phyloP scores from a whole-genome alignment of 2,888 invertebrate species.

The Chalcosyrphus nemorum region DNA sequence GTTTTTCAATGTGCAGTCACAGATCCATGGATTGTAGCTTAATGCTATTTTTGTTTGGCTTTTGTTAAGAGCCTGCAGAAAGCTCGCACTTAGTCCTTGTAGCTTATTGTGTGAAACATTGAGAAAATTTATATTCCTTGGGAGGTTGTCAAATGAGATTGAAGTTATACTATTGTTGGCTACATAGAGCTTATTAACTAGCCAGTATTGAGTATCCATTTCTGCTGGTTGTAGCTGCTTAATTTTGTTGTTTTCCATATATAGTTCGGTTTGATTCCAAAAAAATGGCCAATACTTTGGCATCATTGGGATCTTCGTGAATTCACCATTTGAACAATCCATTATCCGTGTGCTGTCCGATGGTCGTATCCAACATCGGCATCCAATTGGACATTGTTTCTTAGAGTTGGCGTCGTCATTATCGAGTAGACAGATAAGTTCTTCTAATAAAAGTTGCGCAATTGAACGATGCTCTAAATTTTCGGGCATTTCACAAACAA shows the following conservation, averaged over 20 bases:
- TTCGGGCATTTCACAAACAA: constrained; percentile 82
- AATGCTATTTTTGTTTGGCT: constrained; percentile 83
- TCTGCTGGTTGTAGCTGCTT: constrained; percentile 78
- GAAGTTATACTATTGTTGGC: constrained; percentile 83
- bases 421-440: constrained; percentile 83
- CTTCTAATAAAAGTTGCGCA: constrained; percentile 80
- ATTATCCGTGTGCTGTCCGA: constrained; percentile 82
- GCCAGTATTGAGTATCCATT: constrained; percentile 82
- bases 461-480: constrained; percentile 73
- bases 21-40: constrained; percentile 87
- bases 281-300: too few species aligned
- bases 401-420: constrained; percentile 74
- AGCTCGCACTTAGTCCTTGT: constrained; percentile 81
- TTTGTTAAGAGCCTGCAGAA: constrained; percentile 81
- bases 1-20: constrained; percentile 85
- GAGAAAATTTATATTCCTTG: constrained; percentile 82
- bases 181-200: constrained; percentile 83
- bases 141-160: constrained; percentile 81
- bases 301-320: constrained; percentile 82
- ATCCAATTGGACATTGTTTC: constrained; percentile 83
- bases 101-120: constrained; percentile 85
- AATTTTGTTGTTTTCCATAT: constrained; percentile 82
- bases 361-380: constrained; percentile 83
- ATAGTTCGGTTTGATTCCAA: constrained; percentile 80
- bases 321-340: constrained; percentile 83